Evolutionary conservation across 2,888 invertebrate genomes (phyloP).

Genomic region (Scrobipalpa atriplicella): DNA sequence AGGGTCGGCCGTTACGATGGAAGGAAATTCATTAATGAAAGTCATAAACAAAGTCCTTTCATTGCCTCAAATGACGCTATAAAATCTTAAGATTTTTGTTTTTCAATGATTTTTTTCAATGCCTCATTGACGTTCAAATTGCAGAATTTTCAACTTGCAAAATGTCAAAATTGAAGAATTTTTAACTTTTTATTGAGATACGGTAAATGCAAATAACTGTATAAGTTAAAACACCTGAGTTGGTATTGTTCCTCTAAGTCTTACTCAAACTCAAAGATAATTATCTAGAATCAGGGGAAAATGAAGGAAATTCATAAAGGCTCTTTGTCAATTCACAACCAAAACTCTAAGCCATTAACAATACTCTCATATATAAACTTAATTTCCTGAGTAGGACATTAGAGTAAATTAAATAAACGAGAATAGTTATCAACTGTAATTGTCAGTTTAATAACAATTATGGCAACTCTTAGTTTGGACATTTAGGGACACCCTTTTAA

Average conservation of each 20-base stretch:
- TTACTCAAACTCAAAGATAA: too few relatives aligned
- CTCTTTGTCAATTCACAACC: too few relatives aligned
- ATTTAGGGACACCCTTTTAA: conserved; percentile 17
- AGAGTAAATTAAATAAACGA: background rate
- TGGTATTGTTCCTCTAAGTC: too few relatives aligned
- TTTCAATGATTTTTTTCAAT: background rate
- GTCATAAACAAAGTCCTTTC: conserved; percentile 8
- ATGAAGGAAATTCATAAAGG: too few relatives aligned
- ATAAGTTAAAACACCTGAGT: too few relatives aligned
- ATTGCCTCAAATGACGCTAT: background rate
- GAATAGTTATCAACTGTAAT: background rate
- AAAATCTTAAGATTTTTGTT: background rate
- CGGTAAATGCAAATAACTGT: too few relatives aligned
- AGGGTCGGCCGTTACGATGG: conserved; percentile 6
- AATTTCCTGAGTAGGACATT: background rate
- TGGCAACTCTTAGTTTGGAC: background rate
- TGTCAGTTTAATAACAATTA: conserved; percentile 6
- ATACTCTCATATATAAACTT: background rate
- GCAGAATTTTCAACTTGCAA: too few relatives aligned
- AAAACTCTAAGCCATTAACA: too few relatives aligned
- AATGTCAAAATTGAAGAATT: too few relatives aligned
- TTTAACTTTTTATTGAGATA: too few relatives aligned
- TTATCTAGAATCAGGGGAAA: too few relatives aligned
- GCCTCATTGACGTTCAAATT: background rate
- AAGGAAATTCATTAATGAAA: conserved; percentile 16